phyloP scores from a whole-genome alignment of 2,797 vertebrate species.

The Eleutherodactylus coqui region DNA sequence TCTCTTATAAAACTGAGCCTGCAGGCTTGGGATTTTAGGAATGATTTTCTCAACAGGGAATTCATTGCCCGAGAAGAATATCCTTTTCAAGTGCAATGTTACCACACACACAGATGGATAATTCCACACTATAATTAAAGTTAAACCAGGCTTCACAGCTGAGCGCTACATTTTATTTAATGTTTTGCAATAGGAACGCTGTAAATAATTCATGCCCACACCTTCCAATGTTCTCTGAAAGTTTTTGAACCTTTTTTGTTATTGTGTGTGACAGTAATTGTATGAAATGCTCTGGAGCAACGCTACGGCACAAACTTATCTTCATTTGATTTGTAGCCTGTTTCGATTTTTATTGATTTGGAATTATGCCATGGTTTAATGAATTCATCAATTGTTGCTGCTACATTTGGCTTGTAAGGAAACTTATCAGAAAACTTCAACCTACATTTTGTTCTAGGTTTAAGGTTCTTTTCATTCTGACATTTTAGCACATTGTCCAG shows the following conservation, averaged over 20 bases:
- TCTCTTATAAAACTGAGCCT: slow-evolving; percentile 21
- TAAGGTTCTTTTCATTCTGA: background rate
- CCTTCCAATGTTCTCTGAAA: slow-evolving; percentile 13
- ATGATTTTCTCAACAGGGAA: slow-evolving; percentile 51
- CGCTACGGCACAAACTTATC: background rate
- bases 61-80: slow-evolving; percentile 39
- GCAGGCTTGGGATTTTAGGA: slow-evolving; percentile 32
- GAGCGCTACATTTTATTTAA: slow-evolving; percentile 31
- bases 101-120: slow-evolving; percentile 53
- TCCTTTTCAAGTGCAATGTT: slow-evolving; percentile 50
- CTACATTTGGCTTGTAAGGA: background rate
- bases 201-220: slow-evolving; percentile 43
- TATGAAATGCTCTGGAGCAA: slow-evolving; percentile 3
- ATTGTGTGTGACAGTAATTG: slow-evolving; percentile 25
- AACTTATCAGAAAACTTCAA: background rate
- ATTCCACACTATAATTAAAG: slow-evolving; percentile 52
- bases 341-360: slow-evolving; percentile 39
- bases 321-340: slow-evolving; percentile 40
- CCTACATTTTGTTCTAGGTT: background rate
- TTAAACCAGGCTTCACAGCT: slow-evolving; percentile 44
- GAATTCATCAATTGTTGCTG: slow-evolving; percentile 13
- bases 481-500: background rate
- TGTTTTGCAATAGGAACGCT: slow-evolving; percentile 24
- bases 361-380: slow-evolving; percentile 27
- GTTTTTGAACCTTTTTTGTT: slow-evolving; percentile 7